Evolutionary conservation across 2,797 vertebrate species (phyloP), one percentile per base, ranked within the genome.

Genomic region (Platalea minor): DNA sequence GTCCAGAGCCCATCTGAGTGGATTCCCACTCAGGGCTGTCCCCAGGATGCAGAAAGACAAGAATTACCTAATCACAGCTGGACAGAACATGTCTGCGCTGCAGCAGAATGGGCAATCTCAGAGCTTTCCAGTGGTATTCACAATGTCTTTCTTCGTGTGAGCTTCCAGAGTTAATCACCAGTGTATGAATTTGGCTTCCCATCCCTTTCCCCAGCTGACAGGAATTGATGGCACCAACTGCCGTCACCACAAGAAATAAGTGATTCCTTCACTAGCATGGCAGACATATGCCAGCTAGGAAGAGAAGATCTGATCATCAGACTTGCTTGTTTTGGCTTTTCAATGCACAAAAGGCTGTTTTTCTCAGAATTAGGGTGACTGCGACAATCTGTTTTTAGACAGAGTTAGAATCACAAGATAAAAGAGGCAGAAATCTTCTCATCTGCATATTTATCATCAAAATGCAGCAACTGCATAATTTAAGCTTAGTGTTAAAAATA

Each of bases 401-500:
- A 83, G 96, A 94, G 96, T 95, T 93, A 93, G 96, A 91, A 94
- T 75, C 89, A 90, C 67, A 60, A 96, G 94, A 97, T 91, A 67
- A 80, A 93, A 97, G 87, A 96, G 91, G 96, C 87, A 96, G 91
- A 88, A 89, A 94, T 93, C 89, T 90, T 96, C 95, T 86, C 33
- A 95, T 97, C 95, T 97, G 94, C 96, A 96, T 97, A 98, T 97
- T 98, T 97, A 97, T 97, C 97, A 95, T 96, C 94, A 97, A 97
- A 97, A 97, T 96, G 96, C 95, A 97, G 96, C 95, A 96, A 96
- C 96, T 96, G 97, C 97, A 97, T 97, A 97, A 98, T 98, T 97
- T 97, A 97, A 97, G 97, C 91, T 70, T 91, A 96, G 97, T 95
- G 97, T 97, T 97, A 98, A 97, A 97, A 97, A 97, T 96, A 97